A percentile compares a stretch with the other conserved stretches of the same genome.
Conservation (phyloP, 2,113 vertebrate species). For the Rhombomys opimus region DNA sequence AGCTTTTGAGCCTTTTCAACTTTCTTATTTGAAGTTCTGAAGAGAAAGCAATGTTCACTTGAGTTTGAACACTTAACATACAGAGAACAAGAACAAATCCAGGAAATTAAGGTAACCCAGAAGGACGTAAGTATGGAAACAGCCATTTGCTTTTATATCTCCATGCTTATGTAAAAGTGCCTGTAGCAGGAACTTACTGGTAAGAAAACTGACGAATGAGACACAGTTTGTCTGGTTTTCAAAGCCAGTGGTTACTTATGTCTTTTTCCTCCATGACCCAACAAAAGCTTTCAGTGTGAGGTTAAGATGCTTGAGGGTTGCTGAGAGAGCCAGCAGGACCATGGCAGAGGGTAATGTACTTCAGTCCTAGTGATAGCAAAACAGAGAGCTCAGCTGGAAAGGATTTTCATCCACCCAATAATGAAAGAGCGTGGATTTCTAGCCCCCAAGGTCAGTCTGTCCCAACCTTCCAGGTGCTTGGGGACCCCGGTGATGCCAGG, state of each 20-base stretch:
- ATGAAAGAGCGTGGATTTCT: slow-evolving; percentile 17
- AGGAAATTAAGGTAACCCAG: background rate
- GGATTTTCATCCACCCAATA: slow-evolving; percentile 27
- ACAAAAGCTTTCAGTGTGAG: slow-evolving; percentile 41
- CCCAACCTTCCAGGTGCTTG: background rate
- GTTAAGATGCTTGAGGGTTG: slow-evolving; percentile 30
- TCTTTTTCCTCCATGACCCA: slow-evolving; percentile 34
- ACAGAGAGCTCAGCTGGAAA: slow-evolving; percentile 68
- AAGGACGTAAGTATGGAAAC: background rate
- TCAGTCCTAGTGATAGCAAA: slow-evolving; percentile 77
- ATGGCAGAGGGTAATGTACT: slow-evolving; percentile 64
- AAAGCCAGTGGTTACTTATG: slow-evolving; percentile 37
- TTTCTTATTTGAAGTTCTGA: background rate
- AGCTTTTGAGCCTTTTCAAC: background rate
- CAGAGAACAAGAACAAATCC: background rate
- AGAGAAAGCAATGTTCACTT: background rate
- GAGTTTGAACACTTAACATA: background rate
- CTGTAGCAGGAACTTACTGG: background rate
- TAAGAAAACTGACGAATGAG: slow-evolving; percentile 30
- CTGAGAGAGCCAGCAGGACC: slow-evolving; percentile 55
- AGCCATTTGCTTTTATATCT: background rate
- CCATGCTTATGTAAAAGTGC: background rate
- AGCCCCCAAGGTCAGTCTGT: background rate
- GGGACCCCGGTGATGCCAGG: slow-evolving; percentile 7
- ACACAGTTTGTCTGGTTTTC: slow-evolving; percentile 42